phyloP scores from a whole-genome alignment of 2,888 invertebrate species.

The Ophion obscuratus region DNA sequence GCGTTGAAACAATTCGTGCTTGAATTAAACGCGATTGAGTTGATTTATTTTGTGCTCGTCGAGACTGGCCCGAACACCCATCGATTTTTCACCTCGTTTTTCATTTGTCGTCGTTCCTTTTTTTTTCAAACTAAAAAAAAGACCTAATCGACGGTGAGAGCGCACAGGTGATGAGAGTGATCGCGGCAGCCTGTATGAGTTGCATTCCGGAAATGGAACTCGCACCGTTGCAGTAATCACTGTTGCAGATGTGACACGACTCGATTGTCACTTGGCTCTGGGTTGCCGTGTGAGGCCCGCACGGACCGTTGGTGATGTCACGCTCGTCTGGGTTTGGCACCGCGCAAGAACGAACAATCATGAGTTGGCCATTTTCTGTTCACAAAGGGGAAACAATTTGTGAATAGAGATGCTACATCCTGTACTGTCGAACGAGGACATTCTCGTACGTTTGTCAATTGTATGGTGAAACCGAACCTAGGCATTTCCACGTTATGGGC shows the following conservation, averaged over 20 bases:
- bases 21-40: conserved; percentile 53
- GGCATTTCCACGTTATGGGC: not conserved
- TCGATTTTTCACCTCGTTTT: not conserved
- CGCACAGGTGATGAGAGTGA: conserved; percentile 69
- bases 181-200: conserved; percentile 69
- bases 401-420: not conserved
- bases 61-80: not conserved
- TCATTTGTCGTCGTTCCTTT: conserved; percentile 13
- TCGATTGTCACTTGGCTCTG: conserved; percentile 74
- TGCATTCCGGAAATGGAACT: conserved; percentile 72
- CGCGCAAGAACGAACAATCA: conserved; percentile 77
- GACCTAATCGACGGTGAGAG: conserved; percentile 64
- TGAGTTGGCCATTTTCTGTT: conserved; percentile 75
- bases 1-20: conserved; percentile 22
- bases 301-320: conserved; percentile 77
- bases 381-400: not conserved
- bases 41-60: conserved; percentile 17
- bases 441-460: not conserved
- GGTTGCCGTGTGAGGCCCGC: conserved; percentile 69
- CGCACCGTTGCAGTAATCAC: conserved; percentile 80
- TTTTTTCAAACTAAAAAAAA: conserved; percentile 58
- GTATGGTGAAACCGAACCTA: not conserved
- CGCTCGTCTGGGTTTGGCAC: conserved; percentile 77
- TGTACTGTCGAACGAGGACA: not conserved
- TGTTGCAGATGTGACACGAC: conserved; percentile 80